phyloP scores from a whole-genome alignment of 2,113 vertebrate genomes.

The Rhea americana region DNA sequence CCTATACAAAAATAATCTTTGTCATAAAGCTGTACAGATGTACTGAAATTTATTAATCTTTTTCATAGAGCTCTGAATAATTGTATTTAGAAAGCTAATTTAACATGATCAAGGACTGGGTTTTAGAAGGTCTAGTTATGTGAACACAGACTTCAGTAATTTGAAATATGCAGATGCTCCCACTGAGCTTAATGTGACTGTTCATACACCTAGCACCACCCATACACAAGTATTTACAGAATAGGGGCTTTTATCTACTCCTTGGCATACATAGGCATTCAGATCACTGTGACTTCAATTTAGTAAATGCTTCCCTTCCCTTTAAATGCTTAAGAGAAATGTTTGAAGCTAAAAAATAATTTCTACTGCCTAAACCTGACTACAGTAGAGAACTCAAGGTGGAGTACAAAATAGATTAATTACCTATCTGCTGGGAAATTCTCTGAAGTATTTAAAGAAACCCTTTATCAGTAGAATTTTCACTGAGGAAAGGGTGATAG shows the following conservation, averaged over 20 bases:
- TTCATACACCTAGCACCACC: neutral
- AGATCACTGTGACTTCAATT: neutral
- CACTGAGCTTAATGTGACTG: neutral
- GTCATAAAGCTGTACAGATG: neutral
- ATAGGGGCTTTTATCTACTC: neutral
- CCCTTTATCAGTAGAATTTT: neutral
- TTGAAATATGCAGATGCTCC: neutral
- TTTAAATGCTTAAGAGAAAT: neutral
- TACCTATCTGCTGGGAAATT: slow-evolving; percentile 16
- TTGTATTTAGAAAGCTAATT: neutral
- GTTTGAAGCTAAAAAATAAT: slow-evolving; percentile 6
- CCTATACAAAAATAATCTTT: neutral
- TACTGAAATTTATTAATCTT: neutral
- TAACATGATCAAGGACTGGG: too few relatives aligned
- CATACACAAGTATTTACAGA: neutral
- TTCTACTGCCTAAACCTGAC: neutral
- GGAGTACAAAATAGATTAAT: slow-evolving; percentile 44
- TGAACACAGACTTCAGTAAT: neutral
- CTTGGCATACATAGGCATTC: neutral
- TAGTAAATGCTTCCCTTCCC: neutral
- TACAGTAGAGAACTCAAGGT: neutral
- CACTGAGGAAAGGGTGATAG: neutral
- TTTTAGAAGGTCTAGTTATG: rapidly evolving
- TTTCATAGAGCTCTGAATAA: neutral
- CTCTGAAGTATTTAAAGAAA: neutral